Percentiles rank a stretch among this genome's conserved stretches.
These are phyloP conservation scores for Glaucomys volans DNA, from an alignment of 2,113 vertebrate species.

Conservation along the genomic window DNA sequence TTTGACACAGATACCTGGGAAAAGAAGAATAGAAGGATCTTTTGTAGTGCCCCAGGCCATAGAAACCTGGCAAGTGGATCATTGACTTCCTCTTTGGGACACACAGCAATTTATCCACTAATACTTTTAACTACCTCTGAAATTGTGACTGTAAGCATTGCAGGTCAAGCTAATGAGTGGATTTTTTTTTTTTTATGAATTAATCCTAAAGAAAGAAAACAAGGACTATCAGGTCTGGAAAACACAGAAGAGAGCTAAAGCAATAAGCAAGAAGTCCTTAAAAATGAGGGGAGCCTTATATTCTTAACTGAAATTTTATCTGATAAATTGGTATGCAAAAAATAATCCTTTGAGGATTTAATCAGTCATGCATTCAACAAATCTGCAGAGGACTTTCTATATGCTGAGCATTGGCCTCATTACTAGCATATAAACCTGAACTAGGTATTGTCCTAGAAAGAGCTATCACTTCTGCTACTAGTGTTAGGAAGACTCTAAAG, in stretches of 20 bases:
- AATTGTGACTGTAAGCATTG: constrained; percentile 29
- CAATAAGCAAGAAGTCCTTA: neutral
- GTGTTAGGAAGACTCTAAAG: neutral
- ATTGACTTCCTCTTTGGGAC: neutral
- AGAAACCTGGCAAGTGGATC: constrained; percentile 69
- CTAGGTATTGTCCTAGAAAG: neutral
- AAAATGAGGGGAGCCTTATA: neutral
- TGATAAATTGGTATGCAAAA: neutral
- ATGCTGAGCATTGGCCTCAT: neutral
- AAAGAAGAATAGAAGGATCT: neutral
- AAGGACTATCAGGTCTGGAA: neutral
- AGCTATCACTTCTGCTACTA: neutral
- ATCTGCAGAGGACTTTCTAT: neutral
- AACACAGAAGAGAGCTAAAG: neutral
- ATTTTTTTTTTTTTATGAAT: constrained; percentile 25
- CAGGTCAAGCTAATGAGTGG: constrained; percentile 15
- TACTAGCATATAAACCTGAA: neutral
- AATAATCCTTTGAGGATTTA: neutral
- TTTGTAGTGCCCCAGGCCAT: constrained; percentile 65
- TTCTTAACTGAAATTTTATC: neutral
- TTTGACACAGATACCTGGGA: constrained; percentile 79
- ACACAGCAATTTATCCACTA: constrained; percentile 59
- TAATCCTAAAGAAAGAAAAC: constrained; percentile 16
- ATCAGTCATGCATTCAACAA: neutral
- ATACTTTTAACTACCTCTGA: constrained; percentile 69